These are phyloP conservation scores for Sphaeridia pumilis DNA, from an alignment of 2,888 invertebrate species.

Conservation along the genomic window DNA sequence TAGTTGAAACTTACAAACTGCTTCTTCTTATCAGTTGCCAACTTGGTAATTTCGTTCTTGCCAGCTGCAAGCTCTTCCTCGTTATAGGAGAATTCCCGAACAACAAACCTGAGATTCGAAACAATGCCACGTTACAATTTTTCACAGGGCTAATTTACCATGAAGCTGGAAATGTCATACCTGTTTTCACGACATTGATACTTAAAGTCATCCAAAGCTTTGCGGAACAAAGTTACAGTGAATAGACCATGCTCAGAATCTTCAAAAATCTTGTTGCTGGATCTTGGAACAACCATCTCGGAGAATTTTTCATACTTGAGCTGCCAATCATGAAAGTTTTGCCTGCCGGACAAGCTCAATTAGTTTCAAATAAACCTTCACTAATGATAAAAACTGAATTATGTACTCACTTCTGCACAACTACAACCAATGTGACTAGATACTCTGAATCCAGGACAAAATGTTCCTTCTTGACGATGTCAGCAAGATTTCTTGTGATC, in stretches of 20 bases:
- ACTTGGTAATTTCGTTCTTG: conserved; percentile 91
- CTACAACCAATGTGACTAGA: conserved; percentile 89
- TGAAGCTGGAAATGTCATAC: conserved; percentile 42
- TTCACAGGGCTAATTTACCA: too few relatives aligned
- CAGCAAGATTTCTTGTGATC: conserved; percentile 91
- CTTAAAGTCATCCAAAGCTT: conserved; percentile 94
- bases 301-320: conserved; percentile 84
- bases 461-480: conserved; percentile 95
- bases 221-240: conserved; percentile 90
- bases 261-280: conserved; percentile 69
- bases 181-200: conserved; percentile 91
- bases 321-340: conserved; percentile 76
- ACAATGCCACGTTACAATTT: too few relatives aligned
- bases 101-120: conserved; percentile 69
- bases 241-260: conserved; percentile 84
- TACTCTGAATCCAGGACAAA: conserved; percentile 98
- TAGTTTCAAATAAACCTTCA: not conserved
- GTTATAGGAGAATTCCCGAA: conserved; percentile 97
- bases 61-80: conserved; percentile 93
- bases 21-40: conserved; percentile 96
- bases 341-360: too few relatives aligned
- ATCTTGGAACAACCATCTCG: conserved; percentile 95
- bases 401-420: conserved; percentile 79
- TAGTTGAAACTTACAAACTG: conserved; percentile 75
- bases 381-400: not conserved